Evolutionary conservation across 2,113 vertebrate species (phyloP).

Genomic region (Manacus vitellinus): DNA sequence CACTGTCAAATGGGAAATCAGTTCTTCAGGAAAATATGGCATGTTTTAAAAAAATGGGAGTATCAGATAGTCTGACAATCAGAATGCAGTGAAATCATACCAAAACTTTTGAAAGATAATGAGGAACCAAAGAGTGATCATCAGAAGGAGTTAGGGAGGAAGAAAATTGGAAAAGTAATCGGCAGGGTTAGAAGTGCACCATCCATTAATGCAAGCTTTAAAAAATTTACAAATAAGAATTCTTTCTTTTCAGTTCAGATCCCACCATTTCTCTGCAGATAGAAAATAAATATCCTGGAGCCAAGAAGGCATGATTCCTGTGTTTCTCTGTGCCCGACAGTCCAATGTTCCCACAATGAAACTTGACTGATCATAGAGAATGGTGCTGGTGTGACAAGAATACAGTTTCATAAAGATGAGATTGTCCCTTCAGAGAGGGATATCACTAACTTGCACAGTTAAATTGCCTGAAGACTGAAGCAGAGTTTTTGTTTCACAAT

Average conservation of each 20-base stretch:
- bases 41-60: background rate
- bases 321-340: background rate
- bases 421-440: background rate
- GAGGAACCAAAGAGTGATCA: background rate
- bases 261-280: background rate
- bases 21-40: background rate
- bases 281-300: background rate
- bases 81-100: rapidly evolving
- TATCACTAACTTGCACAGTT: background rate
- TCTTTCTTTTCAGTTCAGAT: background rate
- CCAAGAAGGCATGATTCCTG: background rate
- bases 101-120: background rate
- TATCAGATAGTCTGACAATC: background rate
- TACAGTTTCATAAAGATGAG: background rate
- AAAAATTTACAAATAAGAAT: background rate
- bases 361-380: background rate
- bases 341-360: background rate
- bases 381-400: background rate
- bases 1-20: background rate
- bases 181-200: background rate
- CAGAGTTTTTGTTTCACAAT: slow-evolving; percentile 26
- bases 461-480: slow-evolving; percentile 53
- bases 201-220: background rate
- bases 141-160: background rate
- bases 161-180: background rate